Evolutionary conservation across 1,140 invertebrate species (phyloP), one percentile per base, ranked within the genome.

Genomic region (Drosophila tani): DNA sequence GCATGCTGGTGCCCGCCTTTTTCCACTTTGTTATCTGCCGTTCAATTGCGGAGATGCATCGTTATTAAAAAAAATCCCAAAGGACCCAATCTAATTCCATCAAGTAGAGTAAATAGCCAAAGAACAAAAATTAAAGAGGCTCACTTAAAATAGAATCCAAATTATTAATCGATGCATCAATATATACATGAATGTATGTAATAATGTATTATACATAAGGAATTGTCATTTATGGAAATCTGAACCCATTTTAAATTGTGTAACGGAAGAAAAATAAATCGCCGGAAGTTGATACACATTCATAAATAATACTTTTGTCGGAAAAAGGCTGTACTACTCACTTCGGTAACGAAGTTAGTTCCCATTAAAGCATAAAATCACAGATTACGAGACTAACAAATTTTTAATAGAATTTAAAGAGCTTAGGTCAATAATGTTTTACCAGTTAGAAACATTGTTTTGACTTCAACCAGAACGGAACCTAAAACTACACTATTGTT

Each of bases 201-300:
- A 17, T 53, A 35, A 35, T 19, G 14, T 8, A 53, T 7, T 32
- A 32, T 51, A n/a, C 51, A 53, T 53, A 53, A 53, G 38, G 32
- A 21, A 55, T 55, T 19, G 11, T 11, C 38, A n/a, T 55, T 55
- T 38, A 35, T 38, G 35, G 19, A 55, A 55, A 55, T 40, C 17
- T n/a, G 9, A 55, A 5, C 53, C 53, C 14, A 40, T 21, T 21
- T 53, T 40, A 15, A 55, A 40, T 40, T 21, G 35, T 21, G 15
- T n/a, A 40, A 55, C 53, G 32, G 53, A 55, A 21, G 19, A 40
- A 15, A 11, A 24, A 55, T 55, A 55, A 38, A 55, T 55, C 32
- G 32, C 53, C 53, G 53, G 53, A 55, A 40, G 35, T 55, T 35
- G 17, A 55, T 55, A 15, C 32, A 21, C 51, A 21, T 19, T 15